Evolutionary conservation across 2,113 vertebrate genomes (phyloP), one percentile per base, ranked within the genome.

Genomic region (Amphilophus citrinellus): DNA sequence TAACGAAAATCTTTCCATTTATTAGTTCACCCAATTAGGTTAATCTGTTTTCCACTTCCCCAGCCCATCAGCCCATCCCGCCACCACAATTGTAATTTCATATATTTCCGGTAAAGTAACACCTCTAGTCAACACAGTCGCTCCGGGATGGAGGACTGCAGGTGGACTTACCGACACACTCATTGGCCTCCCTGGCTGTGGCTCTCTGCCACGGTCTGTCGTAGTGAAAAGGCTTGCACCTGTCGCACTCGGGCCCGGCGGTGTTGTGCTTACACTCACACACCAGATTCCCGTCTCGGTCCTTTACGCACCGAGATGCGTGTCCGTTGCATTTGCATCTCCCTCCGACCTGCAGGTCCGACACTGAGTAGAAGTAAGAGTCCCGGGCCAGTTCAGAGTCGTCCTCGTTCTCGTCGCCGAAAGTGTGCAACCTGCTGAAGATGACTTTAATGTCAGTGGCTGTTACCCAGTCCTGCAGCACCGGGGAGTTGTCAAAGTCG

Each of bases 381-480:
- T 99, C 98, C 76, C 98, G 96, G 80, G 98, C 97, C 90, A 98
- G 96, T 92, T 99, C 97, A 39, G 98, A 97, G 91, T 98, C 98
- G 80, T 99, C 98, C 95, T 98, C 97, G 87, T 98, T 97, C 95
- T 98, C 98, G 88, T 98, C 97, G 20, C 97, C 98, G 89, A 98
- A 97, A 8, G 98, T 98, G 94, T 98, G 97, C 90, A 99, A 89
- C 82, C 98, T 97, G 88, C 96, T 97, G 95, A 99, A 99, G 80
- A 96, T 96, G 89, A 99, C 98, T 57, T 96, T 96, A 91, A 99
- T 97, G 92, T 99, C 98, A 3, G 98, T 99, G 95, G 98, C 98
- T 5, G 98, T 99, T 65, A 99, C 98, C 98, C 98, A 99, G 96
- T 99, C 98, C 96, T 99, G 98, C 82, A 99, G 96, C 86, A 99